Evolutionary conservation across 1,140 invertebrate species (phyloP).

Genomic region (Ceratina australensis): DNA sequence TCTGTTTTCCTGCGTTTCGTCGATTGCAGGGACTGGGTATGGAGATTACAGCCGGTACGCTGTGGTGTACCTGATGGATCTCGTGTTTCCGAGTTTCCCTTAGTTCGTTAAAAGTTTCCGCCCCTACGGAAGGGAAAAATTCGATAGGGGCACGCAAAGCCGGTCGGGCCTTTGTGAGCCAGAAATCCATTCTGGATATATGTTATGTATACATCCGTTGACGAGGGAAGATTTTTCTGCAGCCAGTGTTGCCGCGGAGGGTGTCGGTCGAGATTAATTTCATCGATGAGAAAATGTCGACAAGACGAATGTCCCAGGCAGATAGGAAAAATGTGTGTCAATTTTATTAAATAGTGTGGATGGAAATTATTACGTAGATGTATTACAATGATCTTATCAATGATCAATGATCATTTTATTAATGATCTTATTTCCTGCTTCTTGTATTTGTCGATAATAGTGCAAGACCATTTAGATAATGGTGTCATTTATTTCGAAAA

Average conservation of each 20-base stretch:
- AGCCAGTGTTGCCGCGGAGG: not conserved
- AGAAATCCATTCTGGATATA: slow-evolving; percentile 17
- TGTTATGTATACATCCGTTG: not conserved
- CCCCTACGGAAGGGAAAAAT: slow-evolving; percentile 10
- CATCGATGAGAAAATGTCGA: not conserved
- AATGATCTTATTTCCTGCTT: too few species aligned
- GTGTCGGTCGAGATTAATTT: not conserved
- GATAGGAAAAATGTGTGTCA: too few species aligned
- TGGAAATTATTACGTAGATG: too few species aligned
- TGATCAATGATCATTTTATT: too few species aligned
- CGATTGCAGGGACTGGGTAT: slow-evolving; percentile 6
- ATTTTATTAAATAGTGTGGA: too few species aligned
- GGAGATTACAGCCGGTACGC: slow-evolving; percentile 23
- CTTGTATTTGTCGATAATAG: too few species aligned
- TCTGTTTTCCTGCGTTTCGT: slow-evolving; percentile 47
- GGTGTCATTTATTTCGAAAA: too few species aligned
- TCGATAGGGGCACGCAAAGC: slow-evolving; percentile 3
- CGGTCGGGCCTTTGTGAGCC: slow-evolving; percentile 2
- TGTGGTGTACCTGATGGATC: slow-evolving; percentile 18
- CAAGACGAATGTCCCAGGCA: too few species aligned
- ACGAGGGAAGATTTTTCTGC: not conserved
- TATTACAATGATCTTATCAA: too few species aligned
- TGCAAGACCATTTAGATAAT: too few species aligned
- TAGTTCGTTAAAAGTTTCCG: slow-evolving; percentile 43
- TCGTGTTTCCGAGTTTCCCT: slow-evolving; percentile 39